Evolutionary conservation across 2,888 invertebrate genomes (phyloP).

Genomic region (Lomographa bimaculata): DNA sequence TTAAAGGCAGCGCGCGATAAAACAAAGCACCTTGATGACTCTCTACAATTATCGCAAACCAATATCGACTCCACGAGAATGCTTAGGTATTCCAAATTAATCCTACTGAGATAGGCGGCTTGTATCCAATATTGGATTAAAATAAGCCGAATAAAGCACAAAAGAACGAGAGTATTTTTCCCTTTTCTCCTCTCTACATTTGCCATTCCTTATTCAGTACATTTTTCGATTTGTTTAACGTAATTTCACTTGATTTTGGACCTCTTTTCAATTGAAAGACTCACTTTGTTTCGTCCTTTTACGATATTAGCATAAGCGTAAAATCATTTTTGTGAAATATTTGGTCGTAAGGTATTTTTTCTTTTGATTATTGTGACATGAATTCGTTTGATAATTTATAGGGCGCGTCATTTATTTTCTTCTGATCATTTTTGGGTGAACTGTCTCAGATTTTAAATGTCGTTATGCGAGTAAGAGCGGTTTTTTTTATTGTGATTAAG

Average conservation of each 20-base stretch:
- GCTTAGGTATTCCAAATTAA: slow-evolving; percentile 26
- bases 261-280: slow-evolving; percentile 29
- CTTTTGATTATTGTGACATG: slow-evolving; percentile 25
- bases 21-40: slow-evolving; percentile 10
- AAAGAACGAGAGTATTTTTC: slow-evolving; percentile 47
- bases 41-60: background rate
- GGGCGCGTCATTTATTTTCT: slow-evolving; percentile 10
- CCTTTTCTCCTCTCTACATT: slow-evolving; percentile 39
- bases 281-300: slow-evolving; percentile 45
- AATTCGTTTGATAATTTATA: slow-evolving; percentile 19
- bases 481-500: no score
- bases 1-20: no score
- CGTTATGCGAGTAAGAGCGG: no score
- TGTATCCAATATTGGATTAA: slow-evolving; percentile 43
- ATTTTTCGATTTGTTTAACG: slow-evolving; percentile 46
- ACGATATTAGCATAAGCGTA: slow-evolving; percentile 32
- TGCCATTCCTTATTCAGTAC: slow-evolving; percentile 39
- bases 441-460: slow-evolving; percentile 8
- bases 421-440: slow-evolving; percentile 18
- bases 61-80: slow-evolving; percentile 12
- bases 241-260: slow-evolving; percentile 61
- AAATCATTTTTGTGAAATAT: slow-evolving; percentile 19
- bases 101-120: slow-evolving; percentile 31
- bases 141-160: slow-evolving; percentile 43
- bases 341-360: slow-evolving; percentile 19